phyloP scores from a whole-genome alignment of 2,113 vertebrate species.

The Channa argus region DNA sequence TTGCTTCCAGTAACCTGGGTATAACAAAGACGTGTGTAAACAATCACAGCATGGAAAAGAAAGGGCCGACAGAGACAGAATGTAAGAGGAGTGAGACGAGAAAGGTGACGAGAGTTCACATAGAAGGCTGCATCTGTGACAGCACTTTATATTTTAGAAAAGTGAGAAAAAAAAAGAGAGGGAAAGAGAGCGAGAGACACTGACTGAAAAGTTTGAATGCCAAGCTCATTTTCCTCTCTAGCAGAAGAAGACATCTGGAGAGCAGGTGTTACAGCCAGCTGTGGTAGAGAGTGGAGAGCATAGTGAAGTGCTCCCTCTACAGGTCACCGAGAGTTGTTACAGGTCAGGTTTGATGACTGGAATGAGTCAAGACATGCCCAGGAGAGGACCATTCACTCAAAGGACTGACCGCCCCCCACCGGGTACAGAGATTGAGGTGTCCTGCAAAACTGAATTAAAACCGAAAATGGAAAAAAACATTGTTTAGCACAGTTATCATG shows the following conservation, averaged over 20 bases:
- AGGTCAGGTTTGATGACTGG: neutral
- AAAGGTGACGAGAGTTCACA: conserved; percentile 46
- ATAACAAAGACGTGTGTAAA: conserved; percentile 54
- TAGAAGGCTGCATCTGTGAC: conserved; percentile 40
- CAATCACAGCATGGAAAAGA: conserved; percentile 47
- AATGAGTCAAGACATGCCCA: conserved; percentile 41
- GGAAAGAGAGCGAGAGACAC: neutral
- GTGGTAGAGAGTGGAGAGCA: conserved; percentile 31
- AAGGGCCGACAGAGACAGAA: conserved; percentile 11
- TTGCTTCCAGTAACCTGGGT: conserved; percentile 15
- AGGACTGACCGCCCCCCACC: neutral
- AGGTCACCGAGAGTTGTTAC: conserved; percentile 54
- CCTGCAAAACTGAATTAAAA: neutral
- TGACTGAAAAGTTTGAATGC: conserved; percentile 64
- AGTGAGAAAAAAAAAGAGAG: neutral
- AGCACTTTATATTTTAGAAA: neutral
- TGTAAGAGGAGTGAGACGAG: conserved; percentile 45
- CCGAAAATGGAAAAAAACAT: neutral
- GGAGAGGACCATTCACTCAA: conserved; percentile 3
- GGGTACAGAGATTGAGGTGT: neutral
- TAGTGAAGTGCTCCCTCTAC: conserved; percentile 74
- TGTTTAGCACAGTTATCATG: neutral
- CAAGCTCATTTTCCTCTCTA: conserved; percentile 67
- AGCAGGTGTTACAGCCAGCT: conserved; percentile 81
- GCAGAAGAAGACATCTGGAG: conserved; percentile 78